Conservation (phyloP, 2,113 vertebrate species). For the Uria aalge region DNA sequence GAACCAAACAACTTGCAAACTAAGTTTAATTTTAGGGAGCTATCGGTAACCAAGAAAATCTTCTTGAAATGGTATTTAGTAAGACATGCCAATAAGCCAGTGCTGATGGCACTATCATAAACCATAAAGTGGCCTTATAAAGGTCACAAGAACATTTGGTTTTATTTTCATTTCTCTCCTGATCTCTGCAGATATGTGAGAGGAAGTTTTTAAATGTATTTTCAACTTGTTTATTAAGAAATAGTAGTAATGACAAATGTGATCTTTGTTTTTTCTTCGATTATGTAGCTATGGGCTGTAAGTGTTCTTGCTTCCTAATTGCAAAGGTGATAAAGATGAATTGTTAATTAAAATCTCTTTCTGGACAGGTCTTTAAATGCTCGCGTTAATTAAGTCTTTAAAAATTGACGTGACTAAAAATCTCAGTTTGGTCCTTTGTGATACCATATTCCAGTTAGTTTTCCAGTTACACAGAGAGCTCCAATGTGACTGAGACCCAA, state of each 20-base stretch:
- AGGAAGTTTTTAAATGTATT: neutral
- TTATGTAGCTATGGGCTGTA: conserved; percentile 3
- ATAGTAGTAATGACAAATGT: neutral
- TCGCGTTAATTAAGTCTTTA: conserved; percentile 45
- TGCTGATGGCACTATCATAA: neutral
- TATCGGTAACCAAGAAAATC: neutral
- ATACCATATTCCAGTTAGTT: conserved; percentile 16
- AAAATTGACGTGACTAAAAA: conserved; percentile 42
- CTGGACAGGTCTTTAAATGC: neutral
- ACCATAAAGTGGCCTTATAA: neutral
- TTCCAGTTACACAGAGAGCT: conserved; percentile 8
- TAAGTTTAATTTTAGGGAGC: neutral
- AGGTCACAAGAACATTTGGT: neutral
- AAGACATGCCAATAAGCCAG: neutral
- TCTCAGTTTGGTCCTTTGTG: conserved; percentile 35
- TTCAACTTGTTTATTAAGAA: neutral
- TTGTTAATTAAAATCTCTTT: conserved; percentile 48
- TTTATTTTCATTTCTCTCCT: neutral
- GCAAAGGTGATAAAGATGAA: conserved; percentile 43
- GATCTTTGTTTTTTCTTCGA: neutral
- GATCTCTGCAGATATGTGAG: neutral
- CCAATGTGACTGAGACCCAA: conserved; percentile 4
- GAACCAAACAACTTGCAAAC: neutral
- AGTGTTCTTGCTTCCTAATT: conserved; percentile 51
- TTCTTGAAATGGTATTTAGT: neutral